These are phyloP conservation scores for Bellardia bayeri DNA, from an alignment of 2,888 invertebrate species.

Conservation along the genomic window DNA sequence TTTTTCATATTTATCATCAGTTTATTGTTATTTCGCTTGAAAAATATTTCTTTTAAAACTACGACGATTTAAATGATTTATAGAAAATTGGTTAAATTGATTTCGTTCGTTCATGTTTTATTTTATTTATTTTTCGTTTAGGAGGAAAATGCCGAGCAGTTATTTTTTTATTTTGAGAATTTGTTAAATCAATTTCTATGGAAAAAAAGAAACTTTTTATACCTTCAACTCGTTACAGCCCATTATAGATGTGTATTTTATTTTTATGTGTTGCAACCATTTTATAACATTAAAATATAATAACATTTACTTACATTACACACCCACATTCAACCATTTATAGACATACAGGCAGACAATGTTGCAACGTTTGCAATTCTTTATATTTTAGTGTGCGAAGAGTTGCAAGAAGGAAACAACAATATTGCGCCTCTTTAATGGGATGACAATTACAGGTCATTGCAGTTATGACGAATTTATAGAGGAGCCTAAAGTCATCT, in stretches of 20 bases:
- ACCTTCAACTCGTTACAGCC: constrained; percentile 56
- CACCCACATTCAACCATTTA: background rate
- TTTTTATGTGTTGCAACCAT: constrained; percentile 60
- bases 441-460: constrained; percentile 14
- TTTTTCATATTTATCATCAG: constrained; percentile 46
- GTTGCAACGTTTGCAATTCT: constrained; percentile 35
- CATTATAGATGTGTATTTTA: constrained; percentile 55
- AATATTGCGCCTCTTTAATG: constrained; percentile 51
- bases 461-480: background rate
- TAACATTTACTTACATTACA: constrained; percentile 56
- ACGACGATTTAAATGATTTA: constrained; percentile 63
- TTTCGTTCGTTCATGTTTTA: background rate
- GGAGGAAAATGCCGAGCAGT: constrained; percentile 31
- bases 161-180: background rate
- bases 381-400: background rate
- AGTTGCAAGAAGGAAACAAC: constrained; percentile 28
- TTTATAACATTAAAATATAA: constrained; percentile 69
- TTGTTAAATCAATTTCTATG: constrained; percentile 49
- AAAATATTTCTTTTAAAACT: constrained; percentile 44
- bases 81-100: constrained; percentile 61
- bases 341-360: constrained; percentile 22
- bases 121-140: constrained; percentile 36
- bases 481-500: no score
- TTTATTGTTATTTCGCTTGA: constrained; percentile 55
- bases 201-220: constrained; percentile 37